Evolutionary conservation across 2,797 vertebrate species (phyloP), one percentile per base, ranked within the genome.

Genomic region (Oreochromis grahami): DNA sequence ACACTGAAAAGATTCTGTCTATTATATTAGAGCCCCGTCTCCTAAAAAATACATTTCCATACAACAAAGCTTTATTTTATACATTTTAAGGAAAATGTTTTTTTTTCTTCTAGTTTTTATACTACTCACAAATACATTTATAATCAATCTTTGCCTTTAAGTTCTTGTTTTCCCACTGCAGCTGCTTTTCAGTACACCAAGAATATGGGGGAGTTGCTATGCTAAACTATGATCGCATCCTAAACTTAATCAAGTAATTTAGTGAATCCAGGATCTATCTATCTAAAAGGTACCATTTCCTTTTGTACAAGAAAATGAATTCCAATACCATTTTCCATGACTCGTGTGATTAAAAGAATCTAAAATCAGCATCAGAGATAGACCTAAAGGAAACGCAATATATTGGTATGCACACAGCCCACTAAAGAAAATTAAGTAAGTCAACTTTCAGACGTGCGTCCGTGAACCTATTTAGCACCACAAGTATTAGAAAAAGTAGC

Each of bases 1-100:
- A 41, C 12, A 68, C 13, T 43, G 5, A 43, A 43, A 43, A 41
- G 1, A 65, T 65, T 12, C 63, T 15, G 13, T 26, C 3, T 45
- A 41, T 68, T 24, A 68, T 15, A 24, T 68, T 68, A 36, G 36
- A 41, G 60, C 1, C 11, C 60, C 2, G 1, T 65, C 34, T 65
- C 60, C 60, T 41, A 70, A 70, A 70, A 43, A 24, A 21, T 68
- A 21, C 1, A 63, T 38, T n/a, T 24, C 38, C 63, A 24, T 68
- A 41, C 63, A 41, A 68, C 36, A 41, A 68, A 15, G 5, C 63
- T 15, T 6, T 43, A 70, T 70, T 70, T 70, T 70, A 15, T 68
- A 15, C 3, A 6, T 68, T 65, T 41, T 65, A 21, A 41, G 36
- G n/a, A 21, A 63, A 36, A 63, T 36, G 6, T 0, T 0, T 3